Percentiles rank a stretch among this genome's conserved stretches.
phyloP scores from a whole-genome alignment of 35 echinoderm and acorn worm species.

The Strongylocentrotus purpuratus region DNA sequence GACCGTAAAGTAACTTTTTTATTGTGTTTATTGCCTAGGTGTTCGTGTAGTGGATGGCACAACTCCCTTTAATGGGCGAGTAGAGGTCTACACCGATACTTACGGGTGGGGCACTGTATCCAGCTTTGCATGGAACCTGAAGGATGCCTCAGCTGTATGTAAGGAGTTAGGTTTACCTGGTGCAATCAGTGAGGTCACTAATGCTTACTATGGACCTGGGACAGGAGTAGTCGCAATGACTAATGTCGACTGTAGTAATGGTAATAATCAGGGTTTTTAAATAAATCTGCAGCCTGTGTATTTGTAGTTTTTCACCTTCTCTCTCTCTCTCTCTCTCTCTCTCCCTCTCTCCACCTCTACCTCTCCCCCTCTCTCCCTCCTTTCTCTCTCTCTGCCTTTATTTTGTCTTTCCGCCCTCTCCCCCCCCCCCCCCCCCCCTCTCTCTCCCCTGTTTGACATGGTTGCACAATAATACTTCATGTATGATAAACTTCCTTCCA shows the following conservation, averaged over 20 bases:
- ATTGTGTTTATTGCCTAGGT: constrained; percentile 35
- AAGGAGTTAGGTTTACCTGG: constrained; percentile 58
- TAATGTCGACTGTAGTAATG: constrained; percentile 59
- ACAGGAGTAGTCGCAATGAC: constrained; percentile 41
- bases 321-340: too few relatives aligned
- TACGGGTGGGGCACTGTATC: constrained; percentile 66
- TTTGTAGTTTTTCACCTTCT: too few relatives aligned
- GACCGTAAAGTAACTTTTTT: too few relatives aligned
- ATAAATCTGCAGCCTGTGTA: too few relatives aligned
- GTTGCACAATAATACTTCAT: too few relatives aligned
- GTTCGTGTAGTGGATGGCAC: constrained; percentile 65
- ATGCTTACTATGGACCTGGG: constrained; percentile 60
- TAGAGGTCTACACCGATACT: constrained; percentile 63
- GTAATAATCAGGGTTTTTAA: not conserved
- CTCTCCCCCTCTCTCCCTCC: too few relatives aligned
- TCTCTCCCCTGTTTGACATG: too few relatives aligned
- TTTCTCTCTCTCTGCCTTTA: too few relatives aligned
- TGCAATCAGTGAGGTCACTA: not conserved
- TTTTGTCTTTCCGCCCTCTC: too few relatives aligned
- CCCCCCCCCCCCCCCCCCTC: too few relatives aligned
- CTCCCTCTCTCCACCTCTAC: too few relatives aligned
- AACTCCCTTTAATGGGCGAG: constrained; percentile 57
- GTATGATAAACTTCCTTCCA: too few relatives aligned
- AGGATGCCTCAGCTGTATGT: constrained; percentile 57
- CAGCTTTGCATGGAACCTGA: constrained; percentile 48